Percentiles rank a stretch among this genome's conserved stretches.
Evolutionary conservation across 2,888 invertebrate genomes (phyloP).

Genomic region (Drosophila stalkeri): DNA sequence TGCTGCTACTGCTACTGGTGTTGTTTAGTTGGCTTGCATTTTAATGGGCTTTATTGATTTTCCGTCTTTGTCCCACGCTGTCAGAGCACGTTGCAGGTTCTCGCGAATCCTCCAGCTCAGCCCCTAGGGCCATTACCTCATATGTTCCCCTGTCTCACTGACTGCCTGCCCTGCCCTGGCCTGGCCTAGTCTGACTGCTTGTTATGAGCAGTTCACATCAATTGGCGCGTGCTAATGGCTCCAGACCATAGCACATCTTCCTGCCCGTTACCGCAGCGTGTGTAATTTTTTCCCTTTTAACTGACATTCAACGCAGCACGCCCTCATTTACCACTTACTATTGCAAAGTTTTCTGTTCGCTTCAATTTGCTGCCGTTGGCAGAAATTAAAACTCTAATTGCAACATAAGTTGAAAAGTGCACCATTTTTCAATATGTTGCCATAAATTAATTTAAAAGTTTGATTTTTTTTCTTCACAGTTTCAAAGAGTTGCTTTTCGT

Average conservation of each 20-base stretch:
- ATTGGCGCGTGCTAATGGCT: constrained; percentile 62
- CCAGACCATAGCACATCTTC: constrained; percentile 34
- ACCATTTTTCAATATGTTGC: neutral
- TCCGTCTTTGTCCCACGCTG: constrained; percentile 51
- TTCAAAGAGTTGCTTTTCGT: neutral
- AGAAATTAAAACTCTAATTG: constrained; percentile 18
- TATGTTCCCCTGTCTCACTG: constrained; percentile 1
- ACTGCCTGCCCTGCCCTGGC: neutral
- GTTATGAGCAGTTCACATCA: constrained; percentile 70
- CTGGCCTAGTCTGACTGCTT: constrained; percentile 13
- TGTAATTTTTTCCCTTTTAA: constrained; percentile 9
- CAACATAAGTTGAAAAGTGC: constrained; percentile 10
- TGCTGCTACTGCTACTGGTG: neutral
- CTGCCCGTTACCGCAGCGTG: constrained; percentile 3
- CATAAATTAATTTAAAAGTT: neutral
- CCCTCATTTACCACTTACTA: neutral
- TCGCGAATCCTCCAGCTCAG: constrained; percentile 6
- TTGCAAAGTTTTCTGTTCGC: constrained; percentile 2
- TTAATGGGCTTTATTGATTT: constrained; percentile 80
- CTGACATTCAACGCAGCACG: constrained; percentile 46
- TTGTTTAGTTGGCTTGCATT: constrained; percentile 54
- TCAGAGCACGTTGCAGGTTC: constrained; percentile 12
- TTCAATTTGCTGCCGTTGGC: constrained; percentile 10
- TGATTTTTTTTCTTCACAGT: neutral
- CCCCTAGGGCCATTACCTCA: constrained; percentile 25